A percentile compares a stretch with the other conserved stretches of the same genome.
Conservation (phyloP, 2,888 invertebrate species). For the Cantharis flavilabris region DNA sequence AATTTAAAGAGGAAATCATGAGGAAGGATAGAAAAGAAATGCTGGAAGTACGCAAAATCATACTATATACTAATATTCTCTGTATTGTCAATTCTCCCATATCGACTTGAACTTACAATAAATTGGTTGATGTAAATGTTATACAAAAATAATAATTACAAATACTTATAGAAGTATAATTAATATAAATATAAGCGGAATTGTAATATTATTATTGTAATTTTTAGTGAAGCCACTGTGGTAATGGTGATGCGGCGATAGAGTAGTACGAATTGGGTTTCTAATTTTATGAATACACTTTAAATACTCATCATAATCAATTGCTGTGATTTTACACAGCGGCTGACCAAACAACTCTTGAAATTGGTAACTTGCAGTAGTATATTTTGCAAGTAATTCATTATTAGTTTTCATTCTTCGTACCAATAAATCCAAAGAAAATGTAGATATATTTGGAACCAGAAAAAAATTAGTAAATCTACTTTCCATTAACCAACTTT, state of each 20-base stretch:
- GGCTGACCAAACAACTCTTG: not conserved
- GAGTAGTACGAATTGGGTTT: not conserved
- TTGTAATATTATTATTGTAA: not conserved
- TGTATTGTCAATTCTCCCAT: too few species aligned
- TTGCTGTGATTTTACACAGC: not conserved
- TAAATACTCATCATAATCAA: slow-evolving; percentile 3
- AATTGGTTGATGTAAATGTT: not conserved
- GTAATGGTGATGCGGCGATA: not conserved
- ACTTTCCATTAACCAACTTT: not conserved
- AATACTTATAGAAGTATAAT: not conserved
- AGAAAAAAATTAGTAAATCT: not conserved
- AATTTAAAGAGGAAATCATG: too few species aligned
- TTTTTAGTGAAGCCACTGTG: not conserved
- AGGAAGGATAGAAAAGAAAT: too few species aligned
- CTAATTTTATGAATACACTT: not conserved
- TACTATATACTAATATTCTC: too few species aligned
- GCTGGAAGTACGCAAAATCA: too few species aligned
- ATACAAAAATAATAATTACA: not conserved
- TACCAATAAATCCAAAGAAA: slow-evolving; percentile 1
- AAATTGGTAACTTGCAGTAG: not conserved
- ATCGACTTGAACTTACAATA: too few species aligned
- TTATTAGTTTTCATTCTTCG: not conserved
- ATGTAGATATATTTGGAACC: slow-evolving; percentile 4
- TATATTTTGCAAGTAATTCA: not conserved
- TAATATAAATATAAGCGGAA: not conserved